Percentiles rank a stretch among this genome's conserved stretches.
phyloP scores from a whole-genome alignment of 2,797 vertebrate species.

The Pseudochaenichthys georgianus region DNA sequence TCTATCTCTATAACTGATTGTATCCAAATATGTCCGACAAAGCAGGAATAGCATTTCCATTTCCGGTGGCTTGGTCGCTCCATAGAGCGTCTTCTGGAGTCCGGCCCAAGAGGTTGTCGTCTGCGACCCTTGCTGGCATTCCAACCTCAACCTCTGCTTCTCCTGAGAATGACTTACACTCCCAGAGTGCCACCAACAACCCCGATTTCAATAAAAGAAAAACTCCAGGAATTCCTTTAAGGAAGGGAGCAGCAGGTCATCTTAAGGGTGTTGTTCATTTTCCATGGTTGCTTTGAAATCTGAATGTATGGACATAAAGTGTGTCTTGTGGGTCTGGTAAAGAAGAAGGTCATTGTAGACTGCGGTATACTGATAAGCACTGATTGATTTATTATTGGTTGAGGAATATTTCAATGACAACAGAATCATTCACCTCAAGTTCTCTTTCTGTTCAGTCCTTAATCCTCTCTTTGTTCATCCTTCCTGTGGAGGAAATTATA shows the following conservation, averaged over 20 bases:
- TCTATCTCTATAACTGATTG: neutral
- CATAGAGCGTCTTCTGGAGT: constrained; percentile 53
- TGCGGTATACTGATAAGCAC: constrained; percentile 48
- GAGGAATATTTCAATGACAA: constrained; percentile 45
- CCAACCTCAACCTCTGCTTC: constrained; percentile 87
- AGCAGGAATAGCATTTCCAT: constrained; percentile 8
- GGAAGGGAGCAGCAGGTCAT: constrained; percentile 20
- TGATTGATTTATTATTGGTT: constrained; percentile 30
- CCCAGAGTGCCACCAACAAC: constrained; percentile 61
- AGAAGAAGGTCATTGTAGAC: constrained; percentile 27
- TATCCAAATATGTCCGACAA: neutral
- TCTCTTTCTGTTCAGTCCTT: constrained; percentile 35
- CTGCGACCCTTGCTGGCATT: constrained; percentile 87
- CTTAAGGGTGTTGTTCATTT: constrained; percentile 36
- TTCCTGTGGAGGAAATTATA: constrained; percentile 43
- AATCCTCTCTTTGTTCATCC: constrained; percentile 49
- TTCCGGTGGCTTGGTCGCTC: constrained; percentile 44
- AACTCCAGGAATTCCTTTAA: constrained; percentile 37
- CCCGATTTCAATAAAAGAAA: constrained; percentile 39
- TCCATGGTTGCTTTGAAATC: constrained; percentile 58
- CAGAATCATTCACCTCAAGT: constrained; percentile 50
- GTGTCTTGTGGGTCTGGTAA: constrained; percentile 55
- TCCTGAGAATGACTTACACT: constrained; percentile 85
- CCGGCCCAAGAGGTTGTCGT: constrained; percentile 74
- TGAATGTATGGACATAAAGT: constrained; percentile 40